phyloP scores from a whole-genome alignment of 2,113 vertebrate genomes.

The Platycercus adscitus region DNA sequence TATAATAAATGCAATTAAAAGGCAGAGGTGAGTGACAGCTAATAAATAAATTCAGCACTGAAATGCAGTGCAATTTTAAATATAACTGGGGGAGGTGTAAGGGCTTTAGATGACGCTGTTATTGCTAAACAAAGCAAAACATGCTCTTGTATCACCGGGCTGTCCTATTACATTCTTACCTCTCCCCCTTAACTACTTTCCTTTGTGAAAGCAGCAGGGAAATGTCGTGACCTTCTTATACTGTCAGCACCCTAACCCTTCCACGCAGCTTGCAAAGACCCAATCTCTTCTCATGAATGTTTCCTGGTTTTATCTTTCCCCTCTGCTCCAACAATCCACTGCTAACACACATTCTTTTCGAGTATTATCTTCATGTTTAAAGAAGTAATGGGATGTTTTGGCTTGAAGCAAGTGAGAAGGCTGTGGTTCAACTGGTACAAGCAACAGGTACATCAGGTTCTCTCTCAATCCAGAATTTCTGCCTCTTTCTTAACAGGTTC shows the following conservation, averaged over 20 bases:
- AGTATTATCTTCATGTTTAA: background rate
- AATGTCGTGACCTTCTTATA: background rate
- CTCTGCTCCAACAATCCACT: background rate
- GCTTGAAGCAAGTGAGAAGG: background rate
- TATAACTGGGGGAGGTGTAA: background rate
- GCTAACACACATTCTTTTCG: rapidly evolving
- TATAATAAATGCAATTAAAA: background rate
- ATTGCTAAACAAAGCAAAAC: background rate
- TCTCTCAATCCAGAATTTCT: background rate
- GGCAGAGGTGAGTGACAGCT: background rate
- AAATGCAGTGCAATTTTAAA: background rate
- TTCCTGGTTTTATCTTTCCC: background rate
- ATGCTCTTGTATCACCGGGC: background rate
- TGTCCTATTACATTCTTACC: background rate
- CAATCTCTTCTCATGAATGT: background rate
- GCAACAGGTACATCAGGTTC: background rate
- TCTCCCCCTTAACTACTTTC: background rate
- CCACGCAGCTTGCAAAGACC: background rate
- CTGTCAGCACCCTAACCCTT: background rate
- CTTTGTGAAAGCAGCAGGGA: background rate
- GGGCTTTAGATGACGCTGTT: background rate
- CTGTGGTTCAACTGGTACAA: rapidly evolving
- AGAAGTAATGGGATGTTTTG: background rate
- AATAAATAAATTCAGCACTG: background rate
- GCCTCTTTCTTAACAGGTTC: background rate